Evolutionary conservation across 2,797 vertebrate genomes (phyloP).

Genomic region (Poeciliopsis gracilis): DNA sequence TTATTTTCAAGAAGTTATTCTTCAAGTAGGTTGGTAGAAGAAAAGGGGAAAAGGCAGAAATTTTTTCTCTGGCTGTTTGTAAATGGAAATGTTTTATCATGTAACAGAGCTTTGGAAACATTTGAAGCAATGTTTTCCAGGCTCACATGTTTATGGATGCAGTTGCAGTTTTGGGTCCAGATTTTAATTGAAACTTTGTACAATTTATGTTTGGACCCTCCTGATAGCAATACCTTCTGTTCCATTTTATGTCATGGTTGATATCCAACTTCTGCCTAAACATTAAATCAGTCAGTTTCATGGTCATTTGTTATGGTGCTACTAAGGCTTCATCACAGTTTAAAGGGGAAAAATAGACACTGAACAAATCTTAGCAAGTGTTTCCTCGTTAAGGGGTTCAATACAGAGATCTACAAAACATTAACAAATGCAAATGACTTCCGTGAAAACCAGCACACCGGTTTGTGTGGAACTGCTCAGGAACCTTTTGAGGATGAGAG

Average conservation of each 20-base stretch:
- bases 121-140: slow-evolving; percentile 35
- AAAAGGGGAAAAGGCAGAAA: slow-evolving; percentile 40
- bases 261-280: slow-evolving; percentile 43
- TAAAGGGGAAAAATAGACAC: slow-evolving; percentile 36
- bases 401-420: slow-evolving; percentile 43
- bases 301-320: slow-evolving; percentile 45
- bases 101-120: slow-evolving; percentile 43
- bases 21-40: slow-evolving; percentile 36
- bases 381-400: slow-evolving; percentile 53
- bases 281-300: slow-evolving; percentile 40
- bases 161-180: slow-evolving; percentile 46
- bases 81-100: slow-evolving; percentile 36
- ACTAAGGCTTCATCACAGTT: slow-evolving; percentile 15
- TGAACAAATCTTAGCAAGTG: slow-evolving; percentile 49
- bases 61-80: slow-evolving; percentile 33
- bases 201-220: slow-evolving; percentile 57
- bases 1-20: slow-evolving; percentile 64
- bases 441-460: slow-evolving; percentile 43
- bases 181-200: slow-evolving; percentile 62
- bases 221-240: slow-evolving; percentile 53
- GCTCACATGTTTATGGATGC: slow-evolving; percentile 41
- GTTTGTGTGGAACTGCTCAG: slow-evolving; percentile 59
- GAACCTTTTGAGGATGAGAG: slow-evolving; percentile 52
- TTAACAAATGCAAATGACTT: slow-evolving; percentile 58
- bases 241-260: slow-evolving; percentile 37